Evolutionary conservation across 2,113 vertebrate species (phyloP).

Genomic region (Spermophilus dauricus): DNA sequence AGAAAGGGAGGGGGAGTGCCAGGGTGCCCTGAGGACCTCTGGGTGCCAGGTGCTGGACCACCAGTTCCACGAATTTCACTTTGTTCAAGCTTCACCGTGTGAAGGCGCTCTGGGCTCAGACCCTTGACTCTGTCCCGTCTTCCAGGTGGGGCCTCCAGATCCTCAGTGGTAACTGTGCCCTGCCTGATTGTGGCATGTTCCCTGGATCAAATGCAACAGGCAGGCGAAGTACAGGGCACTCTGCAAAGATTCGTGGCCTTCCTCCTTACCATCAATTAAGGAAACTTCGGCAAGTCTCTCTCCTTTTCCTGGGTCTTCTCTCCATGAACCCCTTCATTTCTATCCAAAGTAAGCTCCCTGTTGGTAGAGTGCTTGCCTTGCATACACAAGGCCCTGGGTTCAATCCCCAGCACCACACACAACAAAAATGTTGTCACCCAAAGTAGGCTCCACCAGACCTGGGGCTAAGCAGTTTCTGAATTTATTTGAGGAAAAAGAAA

Average conservation of each 20-base stretch:
- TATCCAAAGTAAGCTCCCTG: background rate
- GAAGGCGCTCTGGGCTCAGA: background rate
- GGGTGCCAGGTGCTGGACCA: rapidly evolving
- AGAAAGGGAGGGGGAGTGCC: background rate
- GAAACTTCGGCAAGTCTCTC: background rate
- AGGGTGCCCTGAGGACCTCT: background rate
- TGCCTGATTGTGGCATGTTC: background rate
- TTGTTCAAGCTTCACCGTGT: background rate
- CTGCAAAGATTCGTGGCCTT: background rate
- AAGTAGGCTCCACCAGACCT: background rate
- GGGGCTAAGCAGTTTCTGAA: background rate
- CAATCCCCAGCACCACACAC: too few species aligned
- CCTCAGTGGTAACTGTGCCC: background rate
- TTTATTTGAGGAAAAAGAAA: background rate
- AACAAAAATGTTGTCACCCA: background rate
- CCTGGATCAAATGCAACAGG: background rate
- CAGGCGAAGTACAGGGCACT: background rate
- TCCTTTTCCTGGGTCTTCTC: background rate
- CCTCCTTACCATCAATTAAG: background rate
- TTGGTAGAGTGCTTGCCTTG: too few species aligned
- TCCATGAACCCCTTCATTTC: background rate
- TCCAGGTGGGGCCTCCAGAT: background rate
- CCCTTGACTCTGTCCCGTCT: background rate
- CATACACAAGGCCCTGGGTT: too few species aligned
- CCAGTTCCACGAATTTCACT: background rate